These are phyloP conservation scores for Microtus pennsylvanicus DNA, from an alignment of 2,113 vertebrate species.

Conservation along the genomic window DNA sequence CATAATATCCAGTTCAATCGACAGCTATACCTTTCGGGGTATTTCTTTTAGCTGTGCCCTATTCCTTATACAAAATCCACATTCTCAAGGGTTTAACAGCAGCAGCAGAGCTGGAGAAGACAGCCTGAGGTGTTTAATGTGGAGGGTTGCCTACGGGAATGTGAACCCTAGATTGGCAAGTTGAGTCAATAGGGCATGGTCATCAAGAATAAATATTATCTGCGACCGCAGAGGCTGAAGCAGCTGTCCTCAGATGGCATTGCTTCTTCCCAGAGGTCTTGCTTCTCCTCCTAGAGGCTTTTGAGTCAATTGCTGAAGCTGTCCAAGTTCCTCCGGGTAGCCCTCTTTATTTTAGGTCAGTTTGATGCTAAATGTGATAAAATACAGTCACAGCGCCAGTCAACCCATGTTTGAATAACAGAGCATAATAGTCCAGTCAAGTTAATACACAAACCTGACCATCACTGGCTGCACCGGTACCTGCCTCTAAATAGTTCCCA, in stretches of 20 bases:
- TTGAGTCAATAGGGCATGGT: not conserved
- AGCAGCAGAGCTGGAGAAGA: not conserved
- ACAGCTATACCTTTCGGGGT: not conserved
- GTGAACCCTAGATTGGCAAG: not conserved
- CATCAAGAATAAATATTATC: no score
- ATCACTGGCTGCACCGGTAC: not conserved
- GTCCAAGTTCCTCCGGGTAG: not conserved
- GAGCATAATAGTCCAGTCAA: not conserved
- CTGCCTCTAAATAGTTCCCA: not conserved
- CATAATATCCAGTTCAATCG: not conserved
- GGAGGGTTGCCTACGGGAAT: not conserved
- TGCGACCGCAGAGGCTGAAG: fast-evolving
- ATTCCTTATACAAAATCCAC: not conserved
- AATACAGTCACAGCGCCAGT: not conserved
- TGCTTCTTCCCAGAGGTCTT: not conserved
- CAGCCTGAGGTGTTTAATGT: not conserved
- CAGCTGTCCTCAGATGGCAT: not conserved
- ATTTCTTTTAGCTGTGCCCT: not conserved
- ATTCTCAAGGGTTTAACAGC: not conserved
- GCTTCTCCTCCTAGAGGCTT: not conserved
- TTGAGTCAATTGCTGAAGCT: not conserved
- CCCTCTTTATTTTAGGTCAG: not conserved
- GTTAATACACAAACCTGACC: not conserved
- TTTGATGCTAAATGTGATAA: not conserved
- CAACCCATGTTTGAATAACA: not conserved